Evolutionary conservation across 1,140 invertebrate genomes (phyloP).

Genomic region (Hetaerina americana): DNA sequence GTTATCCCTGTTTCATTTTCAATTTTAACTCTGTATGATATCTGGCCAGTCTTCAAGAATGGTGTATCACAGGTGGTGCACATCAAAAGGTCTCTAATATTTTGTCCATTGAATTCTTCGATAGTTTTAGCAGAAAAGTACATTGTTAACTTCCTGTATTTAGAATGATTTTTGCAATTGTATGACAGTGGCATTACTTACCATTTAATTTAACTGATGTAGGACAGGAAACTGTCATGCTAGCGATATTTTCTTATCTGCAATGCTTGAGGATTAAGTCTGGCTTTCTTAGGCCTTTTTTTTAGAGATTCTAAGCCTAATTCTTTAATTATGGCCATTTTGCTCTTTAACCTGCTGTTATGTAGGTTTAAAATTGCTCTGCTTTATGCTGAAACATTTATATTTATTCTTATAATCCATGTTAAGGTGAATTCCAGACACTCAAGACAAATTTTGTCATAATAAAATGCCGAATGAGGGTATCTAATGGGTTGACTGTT

Average conservation of each 20-base stretch:
- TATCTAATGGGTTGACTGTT: too few species aligned
- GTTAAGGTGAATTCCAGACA: too few species aligned
- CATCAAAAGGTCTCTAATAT: too few species aligned
- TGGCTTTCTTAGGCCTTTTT: background rate
- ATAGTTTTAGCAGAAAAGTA: background rate
- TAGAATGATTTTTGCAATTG: background rate
- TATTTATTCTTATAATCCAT: too few species aligned
- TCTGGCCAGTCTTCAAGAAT: background rate
- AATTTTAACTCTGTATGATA: background rate
- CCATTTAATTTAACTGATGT: background rate
- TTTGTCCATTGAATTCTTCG: too few species aligned
- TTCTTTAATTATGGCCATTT: conserved; percentile 7
- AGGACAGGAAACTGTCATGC: background rate
- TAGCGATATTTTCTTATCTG: background rate
- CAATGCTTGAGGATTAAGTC: background rate
- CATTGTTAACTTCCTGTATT: background rate
- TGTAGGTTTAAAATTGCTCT: conserved; percentile 3
- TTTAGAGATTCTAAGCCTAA: background rate
- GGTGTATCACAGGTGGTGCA: background rate
- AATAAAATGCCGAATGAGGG: too few species aligned
- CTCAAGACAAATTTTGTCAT: too few species aligned
- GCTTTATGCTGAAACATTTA: conserved; percentile 20
- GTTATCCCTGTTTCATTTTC: background rate
- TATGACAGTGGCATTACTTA: background rate
- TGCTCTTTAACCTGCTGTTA: background rate